A percentile compares a stretch with the other conserved stretches of the same genome.
These are phyloP conservation scores for Cyclopterus lumpus DNA, from an alignment of 2,797 vertebrate species.

Conservation along the genomic window DNA sequence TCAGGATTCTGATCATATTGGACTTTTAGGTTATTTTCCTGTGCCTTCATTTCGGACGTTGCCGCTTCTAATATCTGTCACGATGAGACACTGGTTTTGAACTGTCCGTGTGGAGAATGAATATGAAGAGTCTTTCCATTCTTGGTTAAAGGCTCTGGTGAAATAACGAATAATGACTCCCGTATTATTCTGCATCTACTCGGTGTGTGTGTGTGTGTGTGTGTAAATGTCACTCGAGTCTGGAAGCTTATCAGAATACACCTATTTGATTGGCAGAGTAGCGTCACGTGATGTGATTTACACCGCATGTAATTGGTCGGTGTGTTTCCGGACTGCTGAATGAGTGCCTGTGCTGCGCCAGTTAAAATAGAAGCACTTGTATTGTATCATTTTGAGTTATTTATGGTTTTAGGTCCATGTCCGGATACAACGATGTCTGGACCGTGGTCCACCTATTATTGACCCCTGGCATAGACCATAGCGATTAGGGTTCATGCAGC, in stretches of 20 bases:
- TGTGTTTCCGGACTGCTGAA: background rate
- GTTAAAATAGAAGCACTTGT: too few species aligned
- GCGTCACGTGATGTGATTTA: background rate
- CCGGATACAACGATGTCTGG: too few species aligned
- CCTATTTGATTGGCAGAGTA: background rate
- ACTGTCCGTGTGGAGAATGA: background rate
- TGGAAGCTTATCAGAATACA: background rate
- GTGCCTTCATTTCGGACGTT: too few species aligned
- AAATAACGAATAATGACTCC: background rate
- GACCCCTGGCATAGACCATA: background rate
- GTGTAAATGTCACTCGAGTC: background rate
- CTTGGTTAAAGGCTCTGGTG: background rate
- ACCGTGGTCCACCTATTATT: too few species aligned
- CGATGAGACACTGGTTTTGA: background rate
- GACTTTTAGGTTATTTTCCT: too few species aligned
- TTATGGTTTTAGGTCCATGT: too few species aligned
- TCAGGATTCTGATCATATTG: too few species aligned
- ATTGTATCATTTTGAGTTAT: too few species aligned
- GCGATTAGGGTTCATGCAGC: conserved; percentile 30
- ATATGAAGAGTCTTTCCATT: background rate
- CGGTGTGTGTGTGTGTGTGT: too few species aligned
- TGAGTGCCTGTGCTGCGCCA: too few species aligned
- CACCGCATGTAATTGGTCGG: background rate
- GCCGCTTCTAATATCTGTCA: too few species aligned
- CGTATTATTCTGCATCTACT: too few species aligned